Evolutionary conservation across 2,797 vertebrate species (phyloP).

Genomic region (Sebastolobus alascanus): DNA sequence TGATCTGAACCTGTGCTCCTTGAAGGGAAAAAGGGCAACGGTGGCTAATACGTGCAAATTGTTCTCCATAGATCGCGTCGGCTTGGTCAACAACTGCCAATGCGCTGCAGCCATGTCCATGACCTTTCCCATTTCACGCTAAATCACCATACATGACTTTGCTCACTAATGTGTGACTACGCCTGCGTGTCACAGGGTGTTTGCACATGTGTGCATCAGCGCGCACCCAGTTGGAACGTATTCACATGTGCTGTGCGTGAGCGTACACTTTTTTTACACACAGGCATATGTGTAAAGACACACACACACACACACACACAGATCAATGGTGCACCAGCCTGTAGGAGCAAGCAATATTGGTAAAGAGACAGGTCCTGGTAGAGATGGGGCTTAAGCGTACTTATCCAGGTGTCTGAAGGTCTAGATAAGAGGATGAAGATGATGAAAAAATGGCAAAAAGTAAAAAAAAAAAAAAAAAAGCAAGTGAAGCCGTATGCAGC

Average conservation of each 20-base stretch:
- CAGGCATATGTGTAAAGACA: not conserved
- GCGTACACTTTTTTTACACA: not conserved
- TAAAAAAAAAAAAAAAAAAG: too few species aligned
- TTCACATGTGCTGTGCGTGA: not conserved
- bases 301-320: conserved; percentile 14
- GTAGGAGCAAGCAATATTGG: conserved; percentile 18
- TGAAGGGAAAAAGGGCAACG: conserved; percentile 49
- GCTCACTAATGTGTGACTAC: conserved; percentile 39
- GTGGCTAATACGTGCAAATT: conserved; percentile 70
- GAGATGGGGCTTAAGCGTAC: conserved; percentile 22
- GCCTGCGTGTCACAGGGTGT: conserved; percentile 21
- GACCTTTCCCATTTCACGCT: conserved; percentile 65
- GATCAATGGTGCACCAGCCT: conserved; percentile 50
- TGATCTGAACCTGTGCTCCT: conserved; percentile 48
- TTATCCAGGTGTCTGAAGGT: conserved; percentile 27
- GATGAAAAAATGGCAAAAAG: not conserved
- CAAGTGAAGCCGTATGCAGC: not conserved
- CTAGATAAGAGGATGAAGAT: conserved; percentile 5
- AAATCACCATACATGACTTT: conserved; percentile 33
- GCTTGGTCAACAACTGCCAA: conserved; percentile 56
- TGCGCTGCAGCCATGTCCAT: conserved; percentile 49
- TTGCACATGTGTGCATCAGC: not conserved
- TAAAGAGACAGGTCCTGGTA: conserved; percentile 23
- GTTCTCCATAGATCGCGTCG: conserved; percentile 54
- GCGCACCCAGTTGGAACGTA: not conserved